Evolutionary conservation across 2,797 vertebrate genomes (phyloP), one percentile per base, ranked within the genome.

Genomic region (Halcyon badia): DNA sequence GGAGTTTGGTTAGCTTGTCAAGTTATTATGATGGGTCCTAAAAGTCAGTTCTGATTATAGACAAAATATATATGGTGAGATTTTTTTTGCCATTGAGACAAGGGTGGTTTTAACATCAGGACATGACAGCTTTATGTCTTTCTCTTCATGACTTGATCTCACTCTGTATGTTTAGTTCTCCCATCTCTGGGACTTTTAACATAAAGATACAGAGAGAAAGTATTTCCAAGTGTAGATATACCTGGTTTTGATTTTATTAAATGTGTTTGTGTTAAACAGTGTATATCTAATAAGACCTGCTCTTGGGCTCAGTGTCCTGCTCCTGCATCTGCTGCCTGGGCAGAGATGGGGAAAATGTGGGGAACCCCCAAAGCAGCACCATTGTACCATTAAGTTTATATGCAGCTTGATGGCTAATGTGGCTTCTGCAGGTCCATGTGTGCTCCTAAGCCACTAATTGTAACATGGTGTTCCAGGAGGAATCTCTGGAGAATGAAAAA

Each of bases 31-130:
- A 60, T 79, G 73, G 28, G 22, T 51, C 33, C 39, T 95, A 73
- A 87, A 95, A 83, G 60, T 83, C 65, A 83, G 37, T 87, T 82
- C 56, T 92, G 62, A 44, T 89, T 90, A 92, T 66, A 92, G 80
- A 70, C 46, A 84, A 92, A 87, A 87, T 71, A 61, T 62, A 26
- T 66, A 73, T 14, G 13, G 44, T 31, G 51, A 85, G 62, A 65
- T 62, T 77, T 93, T 58, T 82, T 79, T 75, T 73, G 61, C 28
- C 18, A 13, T 78, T 81, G 49, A 71, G 54, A 24, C 31, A 60
- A 66, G 11, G 20, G 39, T 54, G 37, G 22, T 77, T 83, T 93
- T 89, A 85, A 81, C 9, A 64, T 49, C 31, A 73, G 33, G 10
- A 37, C 56, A 30, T 25, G 78, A 87, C 49, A 94, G 57, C 9